Conservation (phyloP, 2,113 vertebrate genomes). For the Rhombomys opimus region DNA sequence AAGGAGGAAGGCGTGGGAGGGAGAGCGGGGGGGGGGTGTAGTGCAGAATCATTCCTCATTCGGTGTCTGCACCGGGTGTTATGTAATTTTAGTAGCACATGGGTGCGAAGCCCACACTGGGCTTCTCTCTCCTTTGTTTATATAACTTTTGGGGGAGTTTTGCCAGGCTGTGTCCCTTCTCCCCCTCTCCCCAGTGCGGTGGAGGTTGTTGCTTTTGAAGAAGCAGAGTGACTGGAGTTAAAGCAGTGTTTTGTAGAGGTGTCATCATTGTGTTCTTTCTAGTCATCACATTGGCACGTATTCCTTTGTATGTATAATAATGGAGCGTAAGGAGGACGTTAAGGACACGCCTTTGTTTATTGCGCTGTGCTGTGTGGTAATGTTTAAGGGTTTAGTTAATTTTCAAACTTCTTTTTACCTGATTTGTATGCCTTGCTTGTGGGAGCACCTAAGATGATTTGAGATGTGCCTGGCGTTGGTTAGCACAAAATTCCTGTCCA, state of each 20-base stretch:
- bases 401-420: constrained; percentile 24
- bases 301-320: constrained; percentile 13
- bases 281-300: not conserved
- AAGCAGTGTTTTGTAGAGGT: constrained; percentile 1
- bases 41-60: constrained; percentile 69
- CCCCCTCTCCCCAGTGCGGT: not conserved
- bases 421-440: constrained; percentile 16
- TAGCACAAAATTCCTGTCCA: constrained; percentile 36
- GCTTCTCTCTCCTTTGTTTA: constrained; percentile 79
- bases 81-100: constrained; percentile 81
- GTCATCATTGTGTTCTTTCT: constrained; percentile 29
- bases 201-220: constrained; percentile 52
- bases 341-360: constrained; percentile 9
- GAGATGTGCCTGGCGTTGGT: not conserved
- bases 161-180: not conserved
- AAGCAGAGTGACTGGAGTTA: not conserved
- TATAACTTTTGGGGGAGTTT: constrained; percentile 81
- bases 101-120: constrained; percentile 74
- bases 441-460: not conserved
- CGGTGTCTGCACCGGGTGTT: constrained; percentile 74
- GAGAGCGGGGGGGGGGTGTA: constrained; percentile 6
- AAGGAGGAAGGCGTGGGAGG: constrained; percentile 17
- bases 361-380: not conserved
- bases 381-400: constrained; percentile 35
- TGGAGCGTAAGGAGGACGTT: not conserved